Evolutionary conservation across 1,140 invertebrate genomes (phyloP).

Genomic region (Galendromus occidentalis): DNA sequence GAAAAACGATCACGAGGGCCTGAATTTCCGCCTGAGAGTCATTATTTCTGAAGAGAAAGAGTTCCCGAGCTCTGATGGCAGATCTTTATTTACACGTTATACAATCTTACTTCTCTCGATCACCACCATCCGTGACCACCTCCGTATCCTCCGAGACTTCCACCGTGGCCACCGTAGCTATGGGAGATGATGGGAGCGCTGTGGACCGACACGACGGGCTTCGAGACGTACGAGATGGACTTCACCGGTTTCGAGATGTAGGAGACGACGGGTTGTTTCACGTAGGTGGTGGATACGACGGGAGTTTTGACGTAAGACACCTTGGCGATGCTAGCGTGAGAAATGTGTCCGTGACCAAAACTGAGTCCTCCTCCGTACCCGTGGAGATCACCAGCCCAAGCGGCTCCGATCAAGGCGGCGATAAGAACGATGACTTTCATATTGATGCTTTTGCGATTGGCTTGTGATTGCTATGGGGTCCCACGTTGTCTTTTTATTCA

Average conservation of each 20-base stretch:
- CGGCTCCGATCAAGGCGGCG: background rate
- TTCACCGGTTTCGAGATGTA: slow-evolving; percentile 1
- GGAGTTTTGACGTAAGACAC: slow-evolving; percentile 7
- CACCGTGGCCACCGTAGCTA: background rate
- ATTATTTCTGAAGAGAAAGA: no score
- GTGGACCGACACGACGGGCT: background rate
- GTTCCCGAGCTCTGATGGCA: no score
- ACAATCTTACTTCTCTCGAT: no score
- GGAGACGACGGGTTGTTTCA: slow-evolving; percentile 4
- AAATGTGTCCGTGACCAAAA: background rate
- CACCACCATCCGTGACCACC: slow-evolving; percentile 3
- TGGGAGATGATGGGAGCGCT: background rate
- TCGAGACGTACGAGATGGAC: slow-evolving; percentile 9
- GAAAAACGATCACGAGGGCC: no score
- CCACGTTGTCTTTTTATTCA: no score
- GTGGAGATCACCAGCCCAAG: background rate
- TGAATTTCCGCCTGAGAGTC: no score
- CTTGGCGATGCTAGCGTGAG: background rate
- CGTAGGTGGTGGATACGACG: background rate
- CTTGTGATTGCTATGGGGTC: no score
- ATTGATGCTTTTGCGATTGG: no score
- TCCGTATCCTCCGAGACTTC: background rate
- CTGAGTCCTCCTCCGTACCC: background rate
- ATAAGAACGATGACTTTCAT: background rate
- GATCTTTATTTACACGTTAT: no score